A percentile compares a stretch with the other conserved stretches of the same genome.
Evolutionary conservation across 2,797 vertebrate species (phyloP).

Genomic region (Oryzias dopingdopingensis): DNA sequence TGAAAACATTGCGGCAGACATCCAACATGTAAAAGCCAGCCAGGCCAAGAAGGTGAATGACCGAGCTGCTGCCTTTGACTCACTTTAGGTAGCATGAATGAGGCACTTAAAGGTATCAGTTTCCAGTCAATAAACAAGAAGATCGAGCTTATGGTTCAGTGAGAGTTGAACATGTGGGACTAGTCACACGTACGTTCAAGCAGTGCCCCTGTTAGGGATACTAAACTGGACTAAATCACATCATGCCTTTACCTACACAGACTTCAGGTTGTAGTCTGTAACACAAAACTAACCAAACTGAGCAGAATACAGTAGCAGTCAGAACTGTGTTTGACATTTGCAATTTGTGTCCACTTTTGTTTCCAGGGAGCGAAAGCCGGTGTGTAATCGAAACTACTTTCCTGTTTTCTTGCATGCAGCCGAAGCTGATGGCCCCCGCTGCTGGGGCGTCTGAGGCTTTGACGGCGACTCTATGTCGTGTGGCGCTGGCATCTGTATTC

Average conservation of each 20-base stretch:
- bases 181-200: constrained; percentile 34
- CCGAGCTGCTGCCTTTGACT: constrained; percentile 57
- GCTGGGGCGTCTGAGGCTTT: constrained; percentile 61
- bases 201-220: constrained; percentile 50
- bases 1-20: constrained; percentile 41
- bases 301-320: constrained; percentile 52
- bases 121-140: constrained; percentile 73
- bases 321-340: constrained; percentile 56
- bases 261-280: constrained; percentile 21
- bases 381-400: constrained; percentile 32
- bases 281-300: constrained; percentile 60
- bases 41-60: constrained; percentile 42
- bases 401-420: constrained; percentile 15
- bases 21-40: constrained; percentile 55
- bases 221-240: constrained; percentile 49
- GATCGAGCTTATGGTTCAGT: constrained; percentile 61
- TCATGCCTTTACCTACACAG: constrained; percentile 40
- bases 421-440: constrained; percentile 56
- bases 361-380: constrained; percentile 22
- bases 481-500: constrained; percentile 46
- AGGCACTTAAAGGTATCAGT: constrained; percentile 70
- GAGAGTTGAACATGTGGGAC: constrained; percentile 72
- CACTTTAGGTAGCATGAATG: constrained; percentile 71
- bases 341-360: constrained; percentile 48
- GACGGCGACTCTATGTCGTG: constrained; percentile 55